Percentiles rank a stretch among this genome's conserved stretches.
Evolutionary conservation across 2,888 invertebrate genomes (phyloP).

Genomic region (Pharmacophagus antenor): DNA sequence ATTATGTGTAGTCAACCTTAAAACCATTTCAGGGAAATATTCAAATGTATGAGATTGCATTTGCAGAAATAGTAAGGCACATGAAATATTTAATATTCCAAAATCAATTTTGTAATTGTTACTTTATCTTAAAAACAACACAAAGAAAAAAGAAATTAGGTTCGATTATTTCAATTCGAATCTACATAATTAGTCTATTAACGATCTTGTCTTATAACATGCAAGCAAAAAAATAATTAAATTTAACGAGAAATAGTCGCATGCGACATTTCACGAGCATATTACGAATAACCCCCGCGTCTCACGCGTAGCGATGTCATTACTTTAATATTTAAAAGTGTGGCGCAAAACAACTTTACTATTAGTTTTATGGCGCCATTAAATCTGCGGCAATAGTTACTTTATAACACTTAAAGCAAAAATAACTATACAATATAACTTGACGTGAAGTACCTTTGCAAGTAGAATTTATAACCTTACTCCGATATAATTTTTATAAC

Average conservation of each 20-base stretch:
- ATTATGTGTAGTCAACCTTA: no score
- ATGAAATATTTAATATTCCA: no score
- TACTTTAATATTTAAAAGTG: slow-evolving; percentile 16
- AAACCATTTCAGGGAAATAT: no score
- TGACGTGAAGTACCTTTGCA: background rate
- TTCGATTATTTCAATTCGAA: no score
- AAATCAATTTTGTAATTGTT: no score
- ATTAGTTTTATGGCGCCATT: slow-evolving; percentile 25
- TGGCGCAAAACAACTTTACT: slow-evolving; percentile 21
- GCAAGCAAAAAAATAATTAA: background rate
- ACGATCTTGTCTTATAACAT: no score
- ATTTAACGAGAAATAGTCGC: background rate
- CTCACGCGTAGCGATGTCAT: slow-evolving; percentile 15
- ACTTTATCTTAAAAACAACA: no score
- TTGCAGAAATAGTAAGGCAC: no score
- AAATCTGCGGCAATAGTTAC: slow-evolving; percentile 7
- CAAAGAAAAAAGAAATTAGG: no score
- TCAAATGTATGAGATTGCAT: no score
- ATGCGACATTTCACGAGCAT: slow-evolving; percentile 7
- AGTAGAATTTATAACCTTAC: slow-evolving; percentile 1
- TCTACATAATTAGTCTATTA: no score
- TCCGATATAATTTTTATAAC: background rate
- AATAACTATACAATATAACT: slow-evolving; percentile 8
- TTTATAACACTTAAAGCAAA: slow-evolving; percentile 18
- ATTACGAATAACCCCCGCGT: background rate